Evolutionary conservation across 2,113 vertebrate species (phyloP).

Genomic region (Triplophysa rosa): DNA sequence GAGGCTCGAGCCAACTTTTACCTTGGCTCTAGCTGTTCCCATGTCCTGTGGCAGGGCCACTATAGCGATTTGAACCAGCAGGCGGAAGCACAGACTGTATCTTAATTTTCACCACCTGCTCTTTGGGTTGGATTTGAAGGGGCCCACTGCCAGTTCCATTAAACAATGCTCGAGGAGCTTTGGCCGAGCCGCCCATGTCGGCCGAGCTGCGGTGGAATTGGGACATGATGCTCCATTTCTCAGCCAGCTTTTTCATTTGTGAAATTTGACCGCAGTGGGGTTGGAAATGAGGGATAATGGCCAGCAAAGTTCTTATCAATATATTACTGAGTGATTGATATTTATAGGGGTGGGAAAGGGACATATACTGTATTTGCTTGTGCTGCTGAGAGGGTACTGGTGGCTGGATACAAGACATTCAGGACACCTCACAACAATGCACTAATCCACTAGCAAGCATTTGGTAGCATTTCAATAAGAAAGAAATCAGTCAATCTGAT

Average conservation of each 20-base stretch:
- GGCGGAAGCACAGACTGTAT: slow-evolving; percentile 69
- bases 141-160: slow-evolving; percentile 81
- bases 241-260: slow-evolving; percentile 22
- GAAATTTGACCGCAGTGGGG: slow-evolving; percentile 18
- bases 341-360: not conserved
- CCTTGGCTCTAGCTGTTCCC: slow-evolving; percentile 29
- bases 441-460: too few relatives aligned
- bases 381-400: not conserved
- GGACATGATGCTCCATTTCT: slow-evolving; percentile 35
- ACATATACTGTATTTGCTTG: not conserved
- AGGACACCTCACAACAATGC: too few relatives aligned
- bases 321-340: slow-evolving; percentile 11
- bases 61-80: slow-evolving; percentile 66
- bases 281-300: slow-evolving; percentile 31
- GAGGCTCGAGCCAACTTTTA: slow-evolving; percentile 28
- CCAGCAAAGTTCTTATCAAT: not conserved
- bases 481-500: too few relatives aligned
- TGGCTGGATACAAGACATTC: not conserved
- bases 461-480: too few relatives aligned
- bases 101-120: slow-evolving; percentile 79
- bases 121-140: slow-evolving; percentile 66
- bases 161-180: slow-evolving; percentile 75
- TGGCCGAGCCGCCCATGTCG: slow-evolving; percentile 24
- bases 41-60: slow-evolving; percentile 45
- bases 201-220: slow-evolving; percentile 32